phyloP scores from a whole-genome alignment of 2,888 invertebrate genomes.

The Syrphus vitripennis region DNA sequence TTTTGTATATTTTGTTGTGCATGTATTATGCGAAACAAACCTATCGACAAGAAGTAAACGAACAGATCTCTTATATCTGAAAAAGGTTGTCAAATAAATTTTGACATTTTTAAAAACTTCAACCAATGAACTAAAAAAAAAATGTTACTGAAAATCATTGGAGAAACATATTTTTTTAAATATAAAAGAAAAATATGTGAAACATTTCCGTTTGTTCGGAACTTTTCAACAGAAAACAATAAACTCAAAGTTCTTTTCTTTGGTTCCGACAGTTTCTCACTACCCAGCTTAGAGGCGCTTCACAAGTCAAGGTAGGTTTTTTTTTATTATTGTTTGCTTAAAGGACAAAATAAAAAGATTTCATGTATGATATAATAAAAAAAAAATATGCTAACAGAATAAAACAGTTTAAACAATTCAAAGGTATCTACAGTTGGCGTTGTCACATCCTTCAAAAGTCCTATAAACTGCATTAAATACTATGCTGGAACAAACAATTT shows the following conservation, averaged over 20 bases:
- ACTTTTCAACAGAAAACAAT: background rate
- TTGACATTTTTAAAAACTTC: no score
- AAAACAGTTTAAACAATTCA: constrained; percentile 47
- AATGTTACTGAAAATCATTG: constrained; percentile 26
- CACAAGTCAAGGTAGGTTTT: constrained; percentile 87
- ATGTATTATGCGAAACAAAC: no score
- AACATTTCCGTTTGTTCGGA: background rate
- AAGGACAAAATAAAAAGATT: background rate
- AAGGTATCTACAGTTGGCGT: constrained; percentile 83
- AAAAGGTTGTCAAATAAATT: no score
- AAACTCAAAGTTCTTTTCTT: constrained; percentile 88
- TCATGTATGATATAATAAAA: constrained; percentile 39
- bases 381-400: constrained; percentile 11
- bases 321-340: constrained; percentile 75
- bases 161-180: constrained; percentile 59
- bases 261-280: constrained; percentile 92
- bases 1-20: no score
- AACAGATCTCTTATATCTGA: no score
- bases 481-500: constrained; percentile 85
- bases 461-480: constrained; percentile 85
- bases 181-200: constrained; percentile 70
- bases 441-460: constrained; percentile 86
- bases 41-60: no score
- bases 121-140: background rate
- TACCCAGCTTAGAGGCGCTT: constrained; percentile 87